Base-by-base conservation (phyloP, 2,797 vertebrate genomes). In the Trematomus bernacchii region DNA sequence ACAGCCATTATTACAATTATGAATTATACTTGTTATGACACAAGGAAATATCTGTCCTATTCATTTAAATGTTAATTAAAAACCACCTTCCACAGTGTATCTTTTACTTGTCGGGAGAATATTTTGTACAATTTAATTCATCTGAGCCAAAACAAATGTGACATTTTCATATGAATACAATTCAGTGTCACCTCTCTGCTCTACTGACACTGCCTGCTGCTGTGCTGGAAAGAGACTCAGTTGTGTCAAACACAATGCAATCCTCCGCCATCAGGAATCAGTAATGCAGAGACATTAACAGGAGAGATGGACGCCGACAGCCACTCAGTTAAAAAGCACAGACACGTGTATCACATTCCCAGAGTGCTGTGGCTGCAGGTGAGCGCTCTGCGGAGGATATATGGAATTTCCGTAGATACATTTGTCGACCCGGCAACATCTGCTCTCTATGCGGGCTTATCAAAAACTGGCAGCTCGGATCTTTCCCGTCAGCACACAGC, bases 401-500 rank as follows among this genome's bases (percentile, higher is more conserved):
- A 62, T 76, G 79, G 77, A 71, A 18, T 70, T 64, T 82, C 54
- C 10, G 21, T 63, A 27, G 68, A 88, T 80, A 57, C 68, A 83
- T 79, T 12, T 67, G 83, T 83, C 37, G 64, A 53, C 82, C 65
- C 57, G 30, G 84, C 53, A 85, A 77, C 88, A 85, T 87, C 87
- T 87, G 82, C 80, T 52, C 68, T 79, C 69, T 71, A 6, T 0
- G 80, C 55, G 1, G 1, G 60, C 84, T 77, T 77, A 86, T 89
- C 89, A 72, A 27, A 84, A 76, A 44, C 80, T 43, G 81, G 81
- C 87, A 79, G 81, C 76, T 64, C 71, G 3, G 73, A 76, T 90
- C 83, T 87, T 83, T 73, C 80, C 74, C 69, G 58, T 85, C 87
- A 51, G 85, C 90, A 65, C 58, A 40, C 77, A 9, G 82, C 66